phyloP scores from a whole-genome alignment of 1,140 invertebrate genomes.

The Meteorus sp. region DNA sequence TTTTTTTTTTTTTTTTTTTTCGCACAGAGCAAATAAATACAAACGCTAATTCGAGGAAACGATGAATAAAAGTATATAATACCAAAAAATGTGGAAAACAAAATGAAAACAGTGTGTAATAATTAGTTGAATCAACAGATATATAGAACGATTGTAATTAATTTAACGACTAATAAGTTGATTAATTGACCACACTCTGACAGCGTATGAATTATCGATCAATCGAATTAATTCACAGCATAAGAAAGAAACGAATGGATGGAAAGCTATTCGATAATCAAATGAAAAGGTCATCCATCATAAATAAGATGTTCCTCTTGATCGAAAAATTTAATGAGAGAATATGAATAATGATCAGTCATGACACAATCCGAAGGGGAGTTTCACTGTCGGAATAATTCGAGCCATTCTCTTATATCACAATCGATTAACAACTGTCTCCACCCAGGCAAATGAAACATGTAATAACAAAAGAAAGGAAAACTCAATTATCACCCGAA shows the following conservation, averaged over 20 bases:
- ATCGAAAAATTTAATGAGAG: slow-evolving; percentile 9
- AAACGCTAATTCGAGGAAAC: too few species aligned
- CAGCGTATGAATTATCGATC: background rate
- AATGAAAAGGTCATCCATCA: background rate
- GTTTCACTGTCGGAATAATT: slow-evolving; percentile 26
- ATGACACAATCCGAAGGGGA: background rate
- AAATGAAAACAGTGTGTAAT: slow-evolving; percentile 1
- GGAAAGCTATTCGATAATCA: slow-evolving; percentile 7
- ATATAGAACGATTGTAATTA: slow-evolving; percentile 6
- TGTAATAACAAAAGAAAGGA: background rate
- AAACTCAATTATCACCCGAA: background rate
- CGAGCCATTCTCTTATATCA: slow-evolving; percentile 28
- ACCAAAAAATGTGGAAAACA: background rate
- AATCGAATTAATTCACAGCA: slow-evolving; percentile 14
- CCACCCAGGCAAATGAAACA: slow-evolving; percentile 8
- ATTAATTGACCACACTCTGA: slow-evolving; percentile 10
- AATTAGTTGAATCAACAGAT: background rate
- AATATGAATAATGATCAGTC: slow-evolving; percentile 3
- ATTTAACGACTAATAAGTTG: slow-evolving; percentile 9
- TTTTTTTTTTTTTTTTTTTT: too few species aligned
- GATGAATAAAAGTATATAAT: slow-evolving; percentile 5
- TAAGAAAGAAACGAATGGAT: slow-evolving; percentile 17
- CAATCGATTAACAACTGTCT: background rate
- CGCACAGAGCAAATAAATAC: too few species aligned
- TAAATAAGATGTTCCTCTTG: slow-evolving; percentile 5